Evolutionary conservation across 2,797 vertebrate genomes (phyloP), one percentile per base, ranked within the genome.

Genomic region (Acanthopagrus latus): DNA sequence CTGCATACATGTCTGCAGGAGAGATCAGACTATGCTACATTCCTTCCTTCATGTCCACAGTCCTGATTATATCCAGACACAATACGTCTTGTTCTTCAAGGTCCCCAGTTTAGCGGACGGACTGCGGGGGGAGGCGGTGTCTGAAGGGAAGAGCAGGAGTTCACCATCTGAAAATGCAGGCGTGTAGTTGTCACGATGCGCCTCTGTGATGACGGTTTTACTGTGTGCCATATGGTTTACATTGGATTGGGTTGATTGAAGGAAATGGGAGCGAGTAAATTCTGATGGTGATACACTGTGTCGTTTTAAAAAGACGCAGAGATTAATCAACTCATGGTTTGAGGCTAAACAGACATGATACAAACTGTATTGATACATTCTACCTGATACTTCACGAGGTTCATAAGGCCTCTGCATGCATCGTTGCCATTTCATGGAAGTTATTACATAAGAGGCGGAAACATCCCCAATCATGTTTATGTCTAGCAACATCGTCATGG

Each of bases 51-150:
- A 23, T 93, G 87, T 92, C 90, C 81, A 93, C 85, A 82, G 81
- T 90, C 71, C 63, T 92, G 91, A 95, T 93, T 81, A 78, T 83
- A 92, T 91, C 93, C 92, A 95, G 92, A 93, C 90, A 90, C 91
- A 90, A 90, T 89, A 80, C 65, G 55, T 87, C 85, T 91, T 92
- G 91, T 92, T 92, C 83, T 85, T 74, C 78, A 80, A 65, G 74
- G 71, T 80, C 86, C 81, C 54, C 74, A 82, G 85, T 74, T 84
- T 47, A 86, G 75, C 65, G 72, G 78, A 78, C 27, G 7, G 71
- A 80, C 81, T 55, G 66, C 60, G 71, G 21, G 70, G 65, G 75
- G 77, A 83, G 52, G 55, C 56, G 68, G 38, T 0, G 27, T 76
- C 79, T 76, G 64, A 77, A 44, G 47, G 63, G 17, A 74, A 46